These are phyloP conservation scores for Ophioninae sp. DNA, from an alignment of 2,888 invertebrate species.

Conservation along the genomic window DNA sequence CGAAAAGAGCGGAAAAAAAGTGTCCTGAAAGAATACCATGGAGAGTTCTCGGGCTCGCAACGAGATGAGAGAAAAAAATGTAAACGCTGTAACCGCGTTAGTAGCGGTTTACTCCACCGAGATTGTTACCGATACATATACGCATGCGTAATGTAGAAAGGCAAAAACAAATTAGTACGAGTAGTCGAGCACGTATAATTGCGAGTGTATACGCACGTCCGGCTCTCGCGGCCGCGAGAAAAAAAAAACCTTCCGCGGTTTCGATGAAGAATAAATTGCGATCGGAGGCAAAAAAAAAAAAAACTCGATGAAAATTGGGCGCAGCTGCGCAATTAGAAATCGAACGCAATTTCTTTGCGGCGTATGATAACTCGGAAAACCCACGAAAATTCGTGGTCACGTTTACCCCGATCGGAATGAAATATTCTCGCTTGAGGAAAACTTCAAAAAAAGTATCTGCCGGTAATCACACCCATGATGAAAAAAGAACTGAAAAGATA, in stretches of 20 bases:
- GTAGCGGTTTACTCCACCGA: slow-evolving; percentile 24
- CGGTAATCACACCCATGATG: not conserved
- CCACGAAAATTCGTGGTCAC: not conserved
- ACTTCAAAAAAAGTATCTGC: not conserved
- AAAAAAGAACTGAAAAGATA: not conserved
- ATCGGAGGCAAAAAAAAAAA: slow-evolving; percentile 31
- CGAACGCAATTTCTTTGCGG: not conserved
- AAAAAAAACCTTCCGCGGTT: slow-evolving; percentile 6
- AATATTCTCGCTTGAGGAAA: not conserved
- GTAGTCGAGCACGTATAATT: slow-evolving; percentile 56
- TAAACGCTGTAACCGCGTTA: slow-evolving; percentile 29
- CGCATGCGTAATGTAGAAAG: slow-evolving; percentile 51
- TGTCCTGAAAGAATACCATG: not conserved
- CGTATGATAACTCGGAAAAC: not conserved
- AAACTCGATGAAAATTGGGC: slow-evolving; percentile 16
- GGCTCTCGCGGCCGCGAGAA: slow-evolving; percentile 23
- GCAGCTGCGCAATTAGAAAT: not conserved
- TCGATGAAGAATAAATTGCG: slow-evolving; percentile 32
- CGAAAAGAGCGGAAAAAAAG: not conserved
- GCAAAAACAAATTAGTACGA: slow-evolving; percentile 46
- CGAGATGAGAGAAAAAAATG: slow-evolving; percentile 43
- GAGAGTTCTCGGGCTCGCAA: not conserved
- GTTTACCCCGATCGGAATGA: not conserved
- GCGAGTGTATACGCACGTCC: slow-evolving; percentile 42
- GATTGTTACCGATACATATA: slow-evolving; percentile 30